These are phyloP conservation scores for Eupithecia inturbata DNA, from an alignment of 2,888 invertebrate genomes.

Conservation along the genomic window DNA sequence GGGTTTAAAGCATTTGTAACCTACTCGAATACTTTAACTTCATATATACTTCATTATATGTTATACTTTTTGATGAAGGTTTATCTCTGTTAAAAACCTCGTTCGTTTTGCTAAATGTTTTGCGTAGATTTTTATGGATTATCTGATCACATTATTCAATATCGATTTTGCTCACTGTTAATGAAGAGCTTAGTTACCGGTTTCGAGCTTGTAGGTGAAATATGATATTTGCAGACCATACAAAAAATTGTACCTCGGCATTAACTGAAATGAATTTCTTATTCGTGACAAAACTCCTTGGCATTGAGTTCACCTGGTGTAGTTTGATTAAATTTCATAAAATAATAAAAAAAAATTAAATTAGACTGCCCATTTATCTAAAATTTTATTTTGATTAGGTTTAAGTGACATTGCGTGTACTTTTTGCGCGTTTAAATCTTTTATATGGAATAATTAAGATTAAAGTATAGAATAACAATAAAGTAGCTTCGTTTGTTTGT, in stretches of 20 bases:
- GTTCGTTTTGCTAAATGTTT: too few relatives aligned
- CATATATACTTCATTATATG: too few relatives aligned
- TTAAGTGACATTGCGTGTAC: not conserved
- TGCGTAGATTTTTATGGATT: too few relatives aligned
- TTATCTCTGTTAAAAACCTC: too few relatives aligned
- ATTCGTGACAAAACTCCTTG: not conserved
- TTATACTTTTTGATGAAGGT: too few relatives aligned
- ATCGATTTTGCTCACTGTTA: not conserved
- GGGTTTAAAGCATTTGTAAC: too few relatives aligned
- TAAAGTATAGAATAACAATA: not conserved
- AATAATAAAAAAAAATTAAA: not conserved
- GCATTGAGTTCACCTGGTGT: not conserved
- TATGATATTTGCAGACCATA: not conserved
- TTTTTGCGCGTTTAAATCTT: constrained; percentile 1
- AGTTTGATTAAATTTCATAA: not conserved
- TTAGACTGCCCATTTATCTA: not conserved
- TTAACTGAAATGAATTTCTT: not conserved
- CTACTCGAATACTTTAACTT: too few relatives aligned
- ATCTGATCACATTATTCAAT: not conserved
- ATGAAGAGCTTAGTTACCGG: not conserved
- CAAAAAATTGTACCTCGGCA: not conserved
- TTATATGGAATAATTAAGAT: not conserved
- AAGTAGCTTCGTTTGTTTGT: not conserved
- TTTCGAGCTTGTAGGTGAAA: not conserved
- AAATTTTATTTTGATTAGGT: not conserved